Base-by-base conservation (phyloP, 1,140 invertebrate genomes). In the Gonatopus flavifemur region DNA sequence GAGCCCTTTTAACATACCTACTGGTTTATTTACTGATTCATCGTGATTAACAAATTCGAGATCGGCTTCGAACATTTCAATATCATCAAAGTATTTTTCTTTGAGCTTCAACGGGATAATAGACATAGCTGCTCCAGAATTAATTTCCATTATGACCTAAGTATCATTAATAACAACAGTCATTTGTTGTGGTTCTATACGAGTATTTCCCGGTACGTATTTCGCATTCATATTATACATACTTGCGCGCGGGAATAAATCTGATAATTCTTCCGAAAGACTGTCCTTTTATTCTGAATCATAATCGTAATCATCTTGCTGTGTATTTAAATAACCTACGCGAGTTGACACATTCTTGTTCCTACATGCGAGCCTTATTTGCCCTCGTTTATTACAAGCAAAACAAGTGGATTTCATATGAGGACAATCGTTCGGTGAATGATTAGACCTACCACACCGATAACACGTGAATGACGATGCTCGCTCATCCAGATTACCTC, bases 31-130 rank as follows among this genome's bases (percentile, higher is more conserved):
- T 15, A 46, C 19, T 4, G 31, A 21, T 6, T 35, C 33, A 35
- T 46, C 32, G 21, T 35, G 43, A 25, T 46, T 46, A 6, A 33
- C 19, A 21, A 46, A 46, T 46, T 46, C 43, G 12, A 46, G 16
- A 15, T 46, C 31, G 12, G 43, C 5, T 4, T 46, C 43, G 16
- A 21, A 20, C 31, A 46, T 35, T 35, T 33, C 16, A 13, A 21
- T 16, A 18, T 22, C 3, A 3, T 15, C 10, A 35, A 46, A 46
- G 36, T 24, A 35, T 20, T 35, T 35, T 24, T 46, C 33, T 46
- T 35, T 36, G 18, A 46, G 18, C 19, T 36, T 24, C 21, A 35
- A 21, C 4, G 31, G 43, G 18, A 46, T 46, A 21, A 46, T 46
- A 18, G 43, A 33, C 33, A 36, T 33, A 21, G 31, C 43, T 3